phyloP scores from a whole-genome alignment of 2,797 vertebrate species.

The Vespertilio murinus region DNA sequence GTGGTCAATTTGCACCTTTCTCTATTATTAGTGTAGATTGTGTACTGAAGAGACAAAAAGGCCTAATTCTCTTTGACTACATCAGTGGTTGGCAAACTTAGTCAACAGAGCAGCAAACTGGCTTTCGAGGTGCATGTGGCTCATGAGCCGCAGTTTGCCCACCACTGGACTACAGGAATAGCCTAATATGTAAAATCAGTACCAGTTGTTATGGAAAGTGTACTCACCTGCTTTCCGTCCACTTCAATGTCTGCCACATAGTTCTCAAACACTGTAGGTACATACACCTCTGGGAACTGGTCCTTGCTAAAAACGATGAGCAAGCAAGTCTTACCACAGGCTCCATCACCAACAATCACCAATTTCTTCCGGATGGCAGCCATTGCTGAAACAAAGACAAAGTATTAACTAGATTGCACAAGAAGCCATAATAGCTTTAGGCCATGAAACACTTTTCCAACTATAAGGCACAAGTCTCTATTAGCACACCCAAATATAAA shows the following conservation, averaged over 20 bases:
- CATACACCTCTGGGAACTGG: slow-evolving; percentile 98
- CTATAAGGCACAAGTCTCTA: background rate
- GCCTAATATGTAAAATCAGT: background rate
- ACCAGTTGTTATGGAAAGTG: background rate
- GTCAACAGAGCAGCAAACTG: too few relatives aligned
- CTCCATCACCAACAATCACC: slow-evolving; percentile 98
- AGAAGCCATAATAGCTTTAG: background rate
- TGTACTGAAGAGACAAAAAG: background rate
- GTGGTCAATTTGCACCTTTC: too few relatives aligned
- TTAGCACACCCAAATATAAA: slow-evolving; percentile 35
- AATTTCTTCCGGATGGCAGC: slow-evolving; percentile 99
- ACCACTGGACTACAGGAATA: background rate
- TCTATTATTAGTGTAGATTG: too few relatives aligned
- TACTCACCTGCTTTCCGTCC: slow-evolving; percentile 94
- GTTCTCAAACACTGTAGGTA: slow-evolving; percentile 98
- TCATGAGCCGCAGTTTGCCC: too few relatives aligned
- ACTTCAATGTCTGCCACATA: slow-evolving; percentile 99
- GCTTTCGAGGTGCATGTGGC: too few relatives aligned
- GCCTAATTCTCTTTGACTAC: background rate
- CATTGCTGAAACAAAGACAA: slow-evolving; percentile 89
- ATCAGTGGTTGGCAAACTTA: too few relatives aligned
- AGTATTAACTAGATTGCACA: slow-evolving; percentile 12
- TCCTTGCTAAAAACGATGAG: slow-evolving; percentile 99
- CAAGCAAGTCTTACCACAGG: slow-evolving; percentile 98
- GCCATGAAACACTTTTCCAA: background rate